These are phyloP conservation scores for Geopemphigus sp. DNA, from an alignment of 1,140 invertebrate genomes.

Conservation along the genomic window DNA sequence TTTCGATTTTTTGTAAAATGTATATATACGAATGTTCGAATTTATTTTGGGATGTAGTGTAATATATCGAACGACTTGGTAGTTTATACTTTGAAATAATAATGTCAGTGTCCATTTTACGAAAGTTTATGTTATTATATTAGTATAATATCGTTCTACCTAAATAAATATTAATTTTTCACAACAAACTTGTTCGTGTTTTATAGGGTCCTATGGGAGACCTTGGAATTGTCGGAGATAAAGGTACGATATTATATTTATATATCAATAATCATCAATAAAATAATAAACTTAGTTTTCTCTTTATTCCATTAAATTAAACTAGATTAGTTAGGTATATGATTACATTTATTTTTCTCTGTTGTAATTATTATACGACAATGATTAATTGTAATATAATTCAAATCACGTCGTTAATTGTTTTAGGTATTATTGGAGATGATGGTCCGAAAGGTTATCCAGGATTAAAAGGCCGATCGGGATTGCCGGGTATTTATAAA, in stretches of 20 bases:
- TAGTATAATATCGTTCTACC: too few relatives aligned
- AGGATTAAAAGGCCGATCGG: slow-evolving; percentile 63
- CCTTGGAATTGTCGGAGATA: slow-evolving; percentile 66
- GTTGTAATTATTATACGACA: background rate
- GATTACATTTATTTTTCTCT: too few relatives aligned
- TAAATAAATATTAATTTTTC: too few relatives aligned
- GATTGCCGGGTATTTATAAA: slow-evolving; percentile 54
- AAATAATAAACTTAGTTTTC: background rate
- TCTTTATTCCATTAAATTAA: background rate
- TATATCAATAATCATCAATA: background rate
- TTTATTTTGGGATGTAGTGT: background rate
- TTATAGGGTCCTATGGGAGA: slow-evolving; percentile 50
- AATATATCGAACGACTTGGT: background rate
- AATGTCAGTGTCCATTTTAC: too few relatives aligned
- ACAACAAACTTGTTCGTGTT: background rate
- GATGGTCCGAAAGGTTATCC: slow-evolving; percentile 55
- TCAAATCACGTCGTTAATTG: too few relatives aligned
- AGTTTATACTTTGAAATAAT: too few relatives aligned
- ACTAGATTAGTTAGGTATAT: background rate
- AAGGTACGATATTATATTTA: slow-evolving; percentile 57
- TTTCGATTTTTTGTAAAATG: too few relatives aligned
- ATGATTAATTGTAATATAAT: background rate
- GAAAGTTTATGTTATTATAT: too few relatives aligned
- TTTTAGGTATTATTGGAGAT: slow-evolving; percentile 23
- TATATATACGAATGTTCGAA: background rate